Conservation (phyloP, 2,797 vertebrate genomes). For the Takifugu rubripes region DNA sequence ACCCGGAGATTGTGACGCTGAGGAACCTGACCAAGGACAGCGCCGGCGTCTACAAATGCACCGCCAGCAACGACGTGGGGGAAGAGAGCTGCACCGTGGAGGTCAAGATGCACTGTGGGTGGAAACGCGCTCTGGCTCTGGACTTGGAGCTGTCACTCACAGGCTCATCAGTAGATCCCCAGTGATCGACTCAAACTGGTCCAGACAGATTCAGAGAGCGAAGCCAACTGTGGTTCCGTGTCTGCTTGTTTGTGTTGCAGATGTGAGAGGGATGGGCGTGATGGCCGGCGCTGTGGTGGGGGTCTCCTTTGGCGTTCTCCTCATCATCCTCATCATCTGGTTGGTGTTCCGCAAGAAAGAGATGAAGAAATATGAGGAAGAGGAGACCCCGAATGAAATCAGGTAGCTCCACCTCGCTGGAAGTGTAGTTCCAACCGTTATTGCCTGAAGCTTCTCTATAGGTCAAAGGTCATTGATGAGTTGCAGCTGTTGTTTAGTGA, state of each 20-base stretch:
- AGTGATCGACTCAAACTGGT: no score
- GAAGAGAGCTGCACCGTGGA: conserved; percentile 87
- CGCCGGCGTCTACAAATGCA: conserved; percentile 89
- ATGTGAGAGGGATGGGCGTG: conserved; percentile 80
- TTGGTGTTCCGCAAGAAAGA: conserved; percentile 90
- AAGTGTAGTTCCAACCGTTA: no score
- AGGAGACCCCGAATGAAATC: conserved; percentile 97
- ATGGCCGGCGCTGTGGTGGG: conserved; percentile 84
- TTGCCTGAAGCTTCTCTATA: no score
- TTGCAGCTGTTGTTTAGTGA: no score
- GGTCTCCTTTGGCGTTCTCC: conserved; percentile 79
- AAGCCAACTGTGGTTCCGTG: conserved; percentile 8
- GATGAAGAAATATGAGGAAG: conserved; percentile 95
- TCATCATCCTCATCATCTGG: conserved; percentile 88
- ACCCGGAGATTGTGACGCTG: conserved; percentile 86
- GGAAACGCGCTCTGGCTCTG: conserved; percentile 67
- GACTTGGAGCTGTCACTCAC: no score
- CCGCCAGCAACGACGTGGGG: conserved; percentile 90
- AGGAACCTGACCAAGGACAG: conserved; percentile 88
- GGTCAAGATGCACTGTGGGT: conserved; percentile 85
- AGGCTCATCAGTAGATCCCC: no score
- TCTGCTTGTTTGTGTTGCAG: conserved; percentile 62
- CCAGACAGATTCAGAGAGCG: no score
- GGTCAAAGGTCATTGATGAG: no score
- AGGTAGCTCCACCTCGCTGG: conserved; percentile 68